Percentiles rank a stretch among this genome's conserved stretches.
phyloP scores from a whole-genome alignment of 2,888 invertebrate species.

The Dynastes grantii region DNA sequence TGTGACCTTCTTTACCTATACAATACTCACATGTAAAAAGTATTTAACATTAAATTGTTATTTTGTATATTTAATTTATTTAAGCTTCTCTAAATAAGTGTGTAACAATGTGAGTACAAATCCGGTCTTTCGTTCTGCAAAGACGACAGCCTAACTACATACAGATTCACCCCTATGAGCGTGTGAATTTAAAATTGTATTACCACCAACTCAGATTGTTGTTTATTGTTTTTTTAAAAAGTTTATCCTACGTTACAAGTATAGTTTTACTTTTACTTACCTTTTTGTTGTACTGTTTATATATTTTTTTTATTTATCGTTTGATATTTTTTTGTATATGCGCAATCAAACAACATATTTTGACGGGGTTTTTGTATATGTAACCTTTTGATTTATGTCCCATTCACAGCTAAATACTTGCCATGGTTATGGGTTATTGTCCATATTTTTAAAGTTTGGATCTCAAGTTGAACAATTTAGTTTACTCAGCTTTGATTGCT shows the following conservation, averaged over 20 bases:
- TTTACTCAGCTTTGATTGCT: conserved; percentile 57
- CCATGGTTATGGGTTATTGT: conserved; percentile 68
- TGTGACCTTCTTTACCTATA: conserved; percentile 65
- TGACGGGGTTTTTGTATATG: conserved; percentile 44
- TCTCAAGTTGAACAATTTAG: conserved; percentile 63
- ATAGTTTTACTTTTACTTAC: conserved; percentile 50
- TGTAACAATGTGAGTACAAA: conserved; percentile 65
- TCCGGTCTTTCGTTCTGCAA: conserved; percentile 45
- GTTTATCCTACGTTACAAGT: conserved; percentile 60
- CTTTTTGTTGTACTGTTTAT: conserved; percentile 55
- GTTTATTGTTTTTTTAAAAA: conserved; percentile 65
- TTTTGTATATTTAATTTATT: conserved; percentile 61
- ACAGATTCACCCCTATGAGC: conserved; percentile 19
- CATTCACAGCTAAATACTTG: conserved; percentile 63
- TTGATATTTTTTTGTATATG: conserved; percentile 51
- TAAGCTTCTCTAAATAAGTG: conserved; percentile 50
- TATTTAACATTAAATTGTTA: conserved; percentile 59
- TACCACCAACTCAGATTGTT: conserved; percentile 65
- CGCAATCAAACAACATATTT: conserved; percentile 43
- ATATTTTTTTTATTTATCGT: conserved; percentile 55
- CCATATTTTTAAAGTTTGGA: conserved; percentile 63
- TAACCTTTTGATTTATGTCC: conserved; percentile 61
- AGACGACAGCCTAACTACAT: conserved; percentile 43
- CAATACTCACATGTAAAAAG: conserved; percentile 67
- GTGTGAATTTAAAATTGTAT: conserved; percentile 61